Conservation (phyloP, 2,113 vertebrate genomes). For the Sander lucioperca region DNA sequence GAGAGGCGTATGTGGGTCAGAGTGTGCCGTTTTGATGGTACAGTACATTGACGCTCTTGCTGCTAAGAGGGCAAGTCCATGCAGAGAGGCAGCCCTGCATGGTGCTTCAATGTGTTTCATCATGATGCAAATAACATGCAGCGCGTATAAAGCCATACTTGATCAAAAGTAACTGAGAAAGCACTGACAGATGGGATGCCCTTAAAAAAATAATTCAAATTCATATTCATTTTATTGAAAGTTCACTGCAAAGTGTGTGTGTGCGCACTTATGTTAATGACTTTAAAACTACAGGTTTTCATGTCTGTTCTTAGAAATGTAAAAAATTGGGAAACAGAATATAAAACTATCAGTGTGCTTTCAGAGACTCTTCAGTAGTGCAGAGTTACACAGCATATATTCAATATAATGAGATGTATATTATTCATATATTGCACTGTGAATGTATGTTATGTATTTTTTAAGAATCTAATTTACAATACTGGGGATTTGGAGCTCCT, state of each 20-base stretch:
- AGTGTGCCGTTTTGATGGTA: constrained; percentile 5
- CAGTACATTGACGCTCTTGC: not conserved
- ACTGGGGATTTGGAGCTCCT: not conserved
- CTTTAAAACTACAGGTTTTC: constrained; percentile 9
- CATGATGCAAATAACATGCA: not conserved
- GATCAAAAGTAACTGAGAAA: not conserved
- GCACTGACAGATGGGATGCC: not conserved
- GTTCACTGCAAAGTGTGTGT: not conserved
- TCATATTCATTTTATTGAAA: not conserved
- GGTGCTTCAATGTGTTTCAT: not conserved
- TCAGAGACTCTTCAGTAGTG: not conserved
- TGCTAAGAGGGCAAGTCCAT: not conserved
- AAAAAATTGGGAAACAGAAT: constrained; percentile 15
- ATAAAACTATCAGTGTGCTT: constrained; percentile 10
- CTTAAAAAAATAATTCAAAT: not conserved
- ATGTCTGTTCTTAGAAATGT: not conserved
- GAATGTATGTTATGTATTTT: not conserved
- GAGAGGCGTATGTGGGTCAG: constrained; percentile 26
- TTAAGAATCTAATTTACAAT: not conserved
- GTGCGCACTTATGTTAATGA: not conserved
- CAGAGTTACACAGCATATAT: constrained; percentile 10
- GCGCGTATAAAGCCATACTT: not conserved
- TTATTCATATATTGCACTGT: constrained; percentile 3
- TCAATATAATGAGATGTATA: not conserved
- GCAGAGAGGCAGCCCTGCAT: not conserved